Evolutionary conservation across 2,113 vertebrate genomes (phyloP).

Genomic region (Nicator chloris): DNA sequence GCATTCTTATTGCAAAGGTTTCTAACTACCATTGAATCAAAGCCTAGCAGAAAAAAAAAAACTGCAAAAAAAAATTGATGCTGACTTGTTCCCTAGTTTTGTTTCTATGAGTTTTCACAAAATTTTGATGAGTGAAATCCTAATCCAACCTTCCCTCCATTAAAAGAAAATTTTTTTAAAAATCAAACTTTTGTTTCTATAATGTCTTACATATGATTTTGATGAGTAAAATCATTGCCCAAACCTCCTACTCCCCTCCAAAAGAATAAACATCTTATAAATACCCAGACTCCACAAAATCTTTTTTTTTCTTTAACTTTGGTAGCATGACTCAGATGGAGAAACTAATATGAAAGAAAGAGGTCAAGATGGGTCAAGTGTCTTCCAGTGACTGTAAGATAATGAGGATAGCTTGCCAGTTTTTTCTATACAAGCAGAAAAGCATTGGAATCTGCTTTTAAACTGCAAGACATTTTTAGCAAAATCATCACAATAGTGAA

Average conservation of each 20-base stretch:
- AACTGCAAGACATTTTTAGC: background rate
- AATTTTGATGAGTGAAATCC: background rate
- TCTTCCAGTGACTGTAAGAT: background rate
- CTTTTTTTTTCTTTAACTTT: background rate
- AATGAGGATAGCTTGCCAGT: background rate
- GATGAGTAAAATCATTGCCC: background rate
- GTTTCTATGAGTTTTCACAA: background rate
- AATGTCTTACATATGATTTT: background rate
- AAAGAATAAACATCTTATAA: background rate
- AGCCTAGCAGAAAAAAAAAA: background rate
- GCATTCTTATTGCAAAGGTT: background rate
- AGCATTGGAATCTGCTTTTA: background rate
- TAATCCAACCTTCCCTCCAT: accelerated
- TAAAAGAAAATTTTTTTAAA: background rate
- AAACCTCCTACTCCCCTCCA: background rate
- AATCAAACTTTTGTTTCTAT: background rate
- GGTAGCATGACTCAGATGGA: background rate
- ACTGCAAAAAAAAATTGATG: background rate
- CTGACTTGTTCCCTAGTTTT: background rate
- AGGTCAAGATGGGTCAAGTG: background rate
- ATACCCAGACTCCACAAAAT: background rate
- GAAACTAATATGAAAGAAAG: background rate
- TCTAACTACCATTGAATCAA: background rate
- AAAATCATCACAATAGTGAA: background rate
- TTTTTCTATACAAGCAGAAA: background rate